Base-by-base conservation (phyloP, 2,113 vertebrate species). In the Gymnorhina tibicen region DNA sequence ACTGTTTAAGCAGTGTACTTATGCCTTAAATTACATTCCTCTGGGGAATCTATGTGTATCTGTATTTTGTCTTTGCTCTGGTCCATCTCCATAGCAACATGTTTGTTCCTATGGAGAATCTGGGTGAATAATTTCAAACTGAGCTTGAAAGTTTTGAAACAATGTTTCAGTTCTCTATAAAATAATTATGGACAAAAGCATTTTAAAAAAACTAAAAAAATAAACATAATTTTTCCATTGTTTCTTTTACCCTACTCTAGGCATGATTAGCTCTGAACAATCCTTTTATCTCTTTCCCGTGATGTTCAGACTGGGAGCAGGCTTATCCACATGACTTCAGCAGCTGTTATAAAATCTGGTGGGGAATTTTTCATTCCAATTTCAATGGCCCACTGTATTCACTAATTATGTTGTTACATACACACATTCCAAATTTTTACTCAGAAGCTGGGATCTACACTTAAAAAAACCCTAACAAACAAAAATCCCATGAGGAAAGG, bases 21-120 rank as follows among this genome's bases (percentile, higher is more conserved):
- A 64, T 16, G 42, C 62, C 67, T 75, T 32, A 8, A 97, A 85
- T 75, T 91, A 74, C 83, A 72, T 94, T 96, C 59, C 96, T 96
- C 92, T 84, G 68, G 77, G 88, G 94, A 96, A 93, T 83, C 66
- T 95, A 83, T 93, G 78, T 94, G 70, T 69, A 83, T 94, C 90
- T 98, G 91, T 91, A 96, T 94, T 97, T 96, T 97, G 75, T 75
- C 74, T 94, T 91, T 87, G 52, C 68, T 58, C 76, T 89, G n/a
- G 47, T 91, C 72, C 84, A 97, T 98, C 97, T 94, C 97, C 96
- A 97, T 97, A 95, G 97, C 93, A 97, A 98, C 94, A 37, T 80
- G 32, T 90, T 97, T 97, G 94, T 95, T 98, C 77, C 94, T 95
- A 93, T 74, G 72, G 93, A 97, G 94, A 97, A 97, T 80, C 72